phyloP scores from a whole-genome alignment of 2,797 vertebrate genomes.

The Microctenopoma stevenorrisi region DNA sequence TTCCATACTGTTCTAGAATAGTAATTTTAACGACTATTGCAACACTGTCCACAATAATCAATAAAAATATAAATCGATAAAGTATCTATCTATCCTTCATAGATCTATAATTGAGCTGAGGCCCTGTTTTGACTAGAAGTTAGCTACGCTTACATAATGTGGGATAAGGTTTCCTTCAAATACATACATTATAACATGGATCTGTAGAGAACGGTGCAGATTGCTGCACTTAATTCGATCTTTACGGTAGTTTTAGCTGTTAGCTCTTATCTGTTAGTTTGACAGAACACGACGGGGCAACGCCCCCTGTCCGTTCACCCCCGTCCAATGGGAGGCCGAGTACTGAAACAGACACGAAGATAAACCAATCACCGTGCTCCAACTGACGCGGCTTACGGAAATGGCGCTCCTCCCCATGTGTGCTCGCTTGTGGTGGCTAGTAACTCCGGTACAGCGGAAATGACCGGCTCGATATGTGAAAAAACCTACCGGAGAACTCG shows the following conservation, averaged over 20 bases:
- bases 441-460: background rate
- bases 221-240: background rate
- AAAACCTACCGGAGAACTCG: slow-evolving; percentile 57
- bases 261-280: background rate
- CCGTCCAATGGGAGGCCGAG: slow-evolving; percentile 52
- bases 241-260: background rate
- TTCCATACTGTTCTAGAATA: too few species aligned
- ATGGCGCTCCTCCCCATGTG: background rate
- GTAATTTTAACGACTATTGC: too few species aligned
- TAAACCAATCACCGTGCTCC: slow-evolving; percentile 60
- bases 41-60: too few species aligned
- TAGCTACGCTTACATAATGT: too few species aligned
- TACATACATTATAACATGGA: too few species aligned
- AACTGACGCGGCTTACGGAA: slow-evolving; percentile 20
- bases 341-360: background rate
- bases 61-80: too few species aligned
- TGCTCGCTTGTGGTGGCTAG: background rate
- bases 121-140: too few species aligned
- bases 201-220: background rate
- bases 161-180: too few species aligned
- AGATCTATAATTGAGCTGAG: too few species aligned
- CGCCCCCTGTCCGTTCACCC: too few species aligned
- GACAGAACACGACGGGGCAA: background rate
- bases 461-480: background rate
- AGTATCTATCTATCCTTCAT: too few species aligned